Conservation (phyloP, 2,113 vertebrate genomes). For the Neomonachus schauinslandi region DNA sequence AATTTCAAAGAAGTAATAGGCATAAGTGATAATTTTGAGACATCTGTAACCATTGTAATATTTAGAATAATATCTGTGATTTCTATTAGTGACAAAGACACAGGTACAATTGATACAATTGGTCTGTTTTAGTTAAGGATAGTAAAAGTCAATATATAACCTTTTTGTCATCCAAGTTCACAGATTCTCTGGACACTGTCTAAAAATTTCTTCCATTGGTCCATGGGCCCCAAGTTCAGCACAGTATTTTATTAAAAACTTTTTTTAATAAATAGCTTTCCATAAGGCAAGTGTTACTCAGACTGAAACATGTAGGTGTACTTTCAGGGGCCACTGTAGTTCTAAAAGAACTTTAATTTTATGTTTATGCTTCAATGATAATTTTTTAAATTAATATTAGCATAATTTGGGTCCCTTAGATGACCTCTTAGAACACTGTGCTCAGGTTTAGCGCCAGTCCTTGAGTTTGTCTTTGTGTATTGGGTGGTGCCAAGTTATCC, state of each 20-base stretch:
- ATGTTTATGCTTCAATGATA: neutral
- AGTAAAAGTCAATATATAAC: neutral
- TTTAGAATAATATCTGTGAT: neutral
- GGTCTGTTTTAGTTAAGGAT: neutral
- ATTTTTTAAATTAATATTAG: constrained; percentile 39
- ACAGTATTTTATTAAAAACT: neutral
- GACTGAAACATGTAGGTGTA: neutral
- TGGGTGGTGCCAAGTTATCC: neutral
- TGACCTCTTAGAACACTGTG: neutral
- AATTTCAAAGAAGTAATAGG: neutral
- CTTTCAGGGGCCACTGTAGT: neutral
- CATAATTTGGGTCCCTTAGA: neutral
- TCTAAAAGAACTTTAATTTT: constrained; percentile 31
- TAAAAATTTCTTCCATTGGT: neutral
- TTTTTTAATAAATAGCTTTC: constrained; percentile 24
- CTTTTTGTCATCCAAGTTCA: neutral
- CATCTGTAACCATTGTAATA: neutral
- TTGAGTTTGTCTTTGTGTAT: neutral
- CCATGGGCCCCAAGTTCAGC: neutral
- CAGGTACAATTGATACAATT: neutral
- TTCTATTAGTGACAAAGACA: constrained; percentile 27
- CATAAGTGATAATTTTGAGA: constrained; percentile 26
- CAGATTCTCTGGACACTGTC: neutral
- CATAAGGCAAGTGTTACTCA: neutral
- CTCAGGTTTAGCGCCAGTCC: neutral